A percentile compares a stretch with the other conserved stretches of the same genome.
Evolutionary conservation across 2,797 vertebrate genomes (phyloP).

Genomic region (Diplodus puntazzo): DNA sequence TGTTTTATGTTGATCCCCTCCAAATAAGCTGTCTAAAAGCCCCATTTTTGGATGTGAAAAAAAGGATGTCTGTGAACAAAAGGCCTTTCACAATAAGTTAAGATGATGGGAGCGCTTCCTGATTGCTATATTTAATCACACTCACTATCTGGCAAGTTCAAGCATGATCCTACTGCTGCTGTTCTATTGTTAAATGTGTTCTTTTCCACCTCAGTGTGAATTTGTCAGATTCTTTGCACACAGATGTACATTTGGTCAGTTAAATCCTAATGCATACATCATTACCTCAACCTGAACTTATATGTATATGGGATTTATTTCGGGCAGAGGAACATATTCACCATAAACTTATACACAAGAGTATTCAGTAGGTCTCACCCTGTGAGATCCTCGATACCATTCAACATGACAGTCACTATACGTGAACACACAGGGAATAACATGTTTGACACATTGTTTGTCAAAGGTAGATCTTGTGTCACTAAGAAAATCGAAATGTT

Average conservation of each 20-base stretch:
- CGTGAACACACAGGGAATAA: background rate
- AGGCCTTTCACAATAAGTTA: background rate
- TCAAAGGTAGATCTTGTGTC: conserved; percentile 3
- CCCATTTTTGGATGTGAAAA: background rate
- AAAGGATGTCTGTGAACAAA: background rate
- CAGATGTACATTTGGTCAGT: conserved; percentile 1
- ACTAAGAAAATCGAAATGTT: background rate
- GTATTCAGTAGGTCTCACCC: too few relatives aligned
- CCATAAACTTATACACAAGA: too few relatives aligned
- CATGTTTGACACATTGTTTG: background rate
- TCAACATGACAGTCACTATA: background rate
- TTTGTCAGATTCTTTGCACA: background rate
- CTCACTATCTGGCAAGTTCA: background rate
- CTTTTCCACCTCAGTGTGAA: background rate
- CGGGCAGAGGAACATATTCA: background rate
- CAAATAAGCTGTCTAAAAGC: background rate
- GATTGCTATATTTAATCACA: background rate
- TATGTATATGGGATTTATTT: too few relatives aligned
- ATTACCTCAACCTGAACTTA: too few relatives aligned
- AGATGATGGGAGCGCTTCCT: background rate
- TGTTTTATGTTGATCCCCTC: background rate
- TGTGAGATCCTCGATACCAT: background rate
- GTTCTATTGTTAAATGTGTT: background rate
- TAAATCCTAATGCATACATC: background rate
- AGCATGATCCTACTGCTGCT: background rate